Percentiles rank a stretch among this genome's conserved stretches.
These are phyloP conservation scores for Tolmerus cingulatus DNA, from an alignment of 2,888 invertebrate genomes.

Conservation along the genomic window DNA sequence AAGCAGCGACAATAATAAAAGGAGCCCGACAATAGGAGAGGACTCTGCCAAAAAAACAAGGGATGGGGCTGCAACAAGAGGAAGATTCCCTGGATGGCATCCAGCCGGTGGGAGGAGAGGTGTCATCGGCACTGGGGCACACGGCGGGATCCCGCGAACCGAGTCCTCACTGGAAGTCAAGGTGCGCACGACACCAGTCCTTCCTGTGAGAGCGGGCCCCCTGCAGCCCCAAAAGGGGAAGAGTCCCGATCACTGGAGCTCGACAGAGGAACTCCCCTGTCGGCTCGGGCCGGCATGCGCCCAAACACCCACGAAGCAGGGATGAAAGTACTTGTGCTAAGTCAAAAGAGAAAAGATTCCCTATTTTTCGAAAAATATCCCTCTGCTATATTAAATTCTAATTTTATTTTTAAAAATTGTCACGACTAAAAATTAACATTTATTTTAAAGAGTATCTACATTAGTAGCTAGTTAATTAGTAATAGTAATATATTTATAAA, in stretches of 20 bases:
- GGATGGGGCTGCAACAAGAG: constrained; percentile 31
- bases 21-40: constrained; percentile 38
- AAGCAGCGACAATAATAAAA: constrained; percentile 50
- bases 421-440: too few species aligned
- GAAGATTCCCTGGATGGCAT: constrained; percentile 10
- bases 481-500: too few species aligned
- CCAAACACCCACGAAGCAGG: neutral
- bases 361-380: neutral
- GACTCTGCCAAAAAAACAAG: constrained; percentile 14
- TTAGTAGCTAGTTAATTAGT: too few species aligned
- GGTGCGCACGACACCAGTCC: constrained; percentile 20
- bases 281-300: constrained; percentile 10
- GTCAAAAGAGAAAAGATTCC: neutral
- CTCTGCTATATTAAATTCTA: neutral
- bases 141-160: neutral
- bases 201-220: neutral
- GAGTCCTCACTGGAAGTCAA: constrained; percentile 9
- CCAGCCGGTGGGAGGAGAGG: constrained; percentile 12
- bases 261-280: neutral
- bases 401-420: neutral
- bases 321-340: neutral
- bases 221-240: neutral
- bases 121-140: constrained; percentile 2
- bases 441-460: too few species aligned
- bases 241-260: neutral